phyloP scores from a whole-genome alignment of 2,888 invertebrate genomes.

The Metellina segmentata region DNA sequence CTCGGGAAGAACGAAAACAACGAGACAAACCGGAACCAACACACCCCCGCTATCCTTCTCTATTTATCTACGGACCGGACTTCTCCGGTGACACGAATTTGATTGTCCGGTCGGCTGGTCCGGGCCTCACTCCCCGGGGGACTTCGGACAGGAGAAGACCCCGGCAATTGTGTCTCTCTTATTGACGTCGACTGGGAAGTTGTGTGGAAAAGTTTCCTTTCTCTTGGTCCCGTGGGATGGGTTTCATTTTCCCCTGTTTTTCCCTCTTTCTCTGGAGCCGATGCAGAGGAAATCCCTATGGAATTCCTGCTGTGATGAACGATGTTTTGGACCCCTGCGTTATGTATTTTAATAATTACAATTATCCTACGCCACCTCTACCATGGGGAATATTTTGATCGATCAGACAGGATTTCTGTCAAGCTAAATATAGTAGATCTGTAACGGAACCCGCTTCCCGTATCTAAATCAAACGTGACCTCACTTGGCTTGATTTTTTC shows the following conservation, averaged over 20 bases:
- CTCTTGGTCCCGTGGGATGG: not conserved
- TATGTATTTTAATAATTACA: too few relatives aligned
- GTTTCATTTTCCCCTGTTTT: not conserved
- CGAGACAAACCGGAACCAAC: not conserved
- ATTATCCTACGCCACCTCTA: too few relatives aligned
- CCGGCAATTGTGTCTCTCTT: not conserved
- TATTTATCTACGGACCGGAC: not conserved
- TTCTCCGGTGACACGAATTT: not conserved
- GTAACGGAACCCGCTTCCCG: too few relatives aligned
- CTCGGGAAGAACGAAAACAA: not conserved
- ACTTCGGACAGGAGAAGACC: not conserved
- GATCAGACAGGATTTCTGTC: too few relatives aligned
- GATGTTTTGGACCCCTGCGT: too few relatives aligned
- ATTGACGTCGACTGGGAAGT: not conserved
- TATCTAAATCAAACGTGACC: too few relatives aligned
- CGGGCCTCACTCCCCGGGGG: not conserved
- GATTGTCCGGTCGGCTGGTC: not conserved
- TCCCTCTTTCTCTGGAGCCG: not conserved
- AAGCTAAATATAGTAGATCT: too few relatives aligned
- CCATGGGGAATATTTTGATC: too few relatives aligned
- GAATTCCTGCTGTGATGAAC: too few relatives aligned
- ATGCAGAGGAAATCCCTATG: not conserved
- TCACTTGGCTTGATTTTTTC: too few relatives aligned
- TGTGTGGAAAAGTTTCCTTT: not conserved
- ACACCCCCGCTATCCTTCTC: not conserved